phyloP scores from a whole-genome alignment of 1,140 invertebrate species.

The Camponotus pennsylvanicus region DNA sequence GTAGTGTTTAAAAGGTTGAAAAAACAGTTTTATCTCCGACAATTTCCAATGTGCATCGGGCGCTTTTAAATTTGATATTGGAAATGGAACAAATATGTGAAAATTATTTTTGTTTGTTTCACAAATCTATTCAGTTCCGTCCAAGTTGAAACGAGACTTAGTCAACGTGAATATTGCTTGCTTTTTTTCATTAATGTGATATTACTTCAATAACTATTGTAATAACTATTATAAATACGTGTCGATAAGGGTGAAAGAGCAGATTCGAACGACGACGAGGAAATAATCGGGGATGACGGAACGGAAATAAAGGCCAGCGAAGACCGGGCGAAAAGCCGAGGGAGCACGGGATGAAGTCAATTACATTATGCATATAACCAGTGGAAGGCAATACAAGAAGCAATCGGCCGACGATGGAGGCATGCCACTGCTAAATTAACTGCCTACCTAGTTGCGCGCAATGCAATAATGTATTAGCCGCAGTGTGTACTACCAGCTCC shows the following conservation, averaged over 20 bases:
- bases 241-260: constrained; percentile 45
- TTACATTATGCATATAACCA: constrained; percentile 82
- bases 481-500: constrained; percentile 32
- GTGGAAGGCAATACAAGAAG: constrained; percentile 80
- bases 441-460: constrained; percentile 79
- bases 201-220: neutral
- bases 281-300: constrained; percentile 19
- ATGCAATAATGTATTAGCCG: constrained; percentile 78
- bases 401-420: constrained; percentile 74
- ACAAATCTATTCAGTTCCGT: neutral
- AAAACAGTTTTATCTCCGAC: constrained; percentile 38
- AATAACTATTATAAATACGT: neutral
- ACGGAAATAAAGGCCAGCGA: constrained; percentile 52
- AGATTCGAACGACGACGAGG: constrained; percentile 40
- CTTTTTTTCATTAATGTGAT: neutral
- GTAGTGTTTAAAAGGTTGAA: constrained; percentile 21
- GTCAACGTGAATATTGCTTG: neutral
- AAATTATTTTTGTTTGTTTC: constrained; percentile 27
- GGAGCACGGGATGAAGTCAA: constrained; percentile 78
- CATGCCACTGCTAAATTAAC: constrained; percentile 79
- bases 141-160: neutral
- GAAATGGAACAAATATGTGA: neutral
- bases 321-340: constrained; percentile 69
- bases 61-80: neutral
- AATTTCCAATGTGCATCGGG: constrained; percentile 12